These are phyloP conservation scores for Platyscapa corneri DNA, from an alignment of 1,140 invertebrate species.

Conservation along the genomic window DNA sequence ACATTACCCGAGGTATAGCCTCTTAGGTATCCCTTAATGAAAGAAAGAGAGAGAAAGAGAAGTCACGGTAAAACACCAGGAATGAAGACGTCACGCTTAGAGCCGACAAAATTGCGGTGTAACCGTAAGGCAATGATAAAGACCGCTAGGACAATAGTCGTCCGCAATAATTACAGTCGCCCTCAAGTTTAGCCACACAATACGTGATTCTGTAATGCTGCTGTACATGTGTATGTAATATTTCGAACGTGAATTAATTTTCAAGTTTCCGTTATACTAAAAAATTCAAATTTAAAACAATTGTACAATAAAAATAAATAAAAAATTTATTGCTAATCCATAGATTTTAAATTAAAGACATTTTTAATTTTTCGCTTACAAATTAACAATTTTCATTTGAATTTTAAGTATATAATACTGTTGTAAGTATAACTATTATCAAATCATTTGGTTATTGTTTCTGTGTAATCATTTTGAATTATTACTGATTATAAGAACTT, in stretches of 20 bases:
- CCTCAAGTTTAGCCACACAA: slow-evolving; percentile 2
- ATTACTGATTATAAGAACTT: too few relatives aligned
- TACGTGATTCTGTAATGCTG: not conserved
- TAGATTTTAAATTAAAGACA: not conserved
- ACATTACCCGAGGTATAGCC: not conserved
- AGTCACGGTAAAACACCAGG: slow-evolving; percentile 56
- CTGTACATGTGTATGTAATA: not conserved
- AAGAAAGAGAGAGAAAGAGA: slow-evolving; percentile 41
- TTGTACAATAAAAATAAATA: too few relatives aligned
- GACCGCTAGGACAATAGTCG: slow-evolving; percentile 70
- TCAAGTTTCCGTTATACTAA: not conserved
- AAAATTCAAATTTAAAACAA: not conserved
- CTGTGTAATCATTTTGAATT: too few relatives aligned
- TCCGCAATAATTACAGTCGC: slow-evolving; percentile 66
- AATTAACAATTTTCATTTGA: too few relatives aligned
- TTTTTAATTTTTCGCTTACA: too few relatives aligned
- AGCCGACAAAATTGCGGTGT: slow-evolving; percentile 67
- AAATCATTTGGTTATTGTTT: too few relatives aligned
- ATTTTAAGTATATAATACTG: too few relatives aligned
- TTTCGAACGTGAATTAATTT: not conserved
- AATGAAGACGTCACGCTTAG: slow-evolving; percentile 67
- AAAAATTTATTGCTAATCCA: not conserved
- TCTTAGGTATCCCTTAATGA: not conserved
- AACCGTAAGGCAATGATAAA: slow-evolving; percentile 69
- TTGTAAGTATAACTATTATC: too few relatives aligned